Conservation (phyloP, 2,888 invertebrate species). For the Liopterus haemorrhoidalis region DNA sequence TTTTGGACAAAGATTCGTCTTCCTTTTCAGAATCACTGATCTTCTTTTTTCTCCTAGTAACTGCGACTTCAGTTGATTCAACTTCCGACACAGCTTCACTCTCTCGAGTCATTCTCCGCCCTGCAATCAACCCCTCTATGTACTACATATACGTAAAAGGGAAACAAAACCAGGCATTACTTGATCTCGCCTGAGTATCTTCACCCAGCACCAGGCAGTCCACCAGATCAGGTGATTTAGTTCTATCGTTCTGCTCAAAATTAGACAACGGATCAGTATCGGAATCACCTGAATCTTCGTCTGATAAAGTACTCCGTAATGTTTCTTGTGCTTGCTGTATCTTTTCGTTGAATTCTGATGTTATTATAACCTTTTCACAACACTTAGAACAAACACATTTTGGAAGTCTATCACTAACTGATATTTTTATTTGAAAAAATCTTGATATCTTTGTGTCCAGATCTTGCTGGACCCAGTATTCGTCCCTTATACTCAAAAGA, state of each 20-base stretch:
- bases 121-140: not conserved
- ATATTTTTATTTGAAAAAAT: constrained; percentile 43
- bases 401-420: constrained; percentile 39
- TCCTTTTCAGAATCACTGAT: constrained; percentile 10
- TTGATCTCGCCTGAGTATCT: too few relatives aligned
- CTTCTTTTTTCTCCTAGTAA: constrained; percentile 10
- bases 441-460: constrained; percentile 39
- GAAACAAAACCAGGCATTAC: too few relatives aligned
- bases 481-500: constrained; percentile 38
- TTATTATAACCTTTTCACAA: constrained; percentile 41
- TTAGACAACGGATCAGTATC: too few relatives aligned
- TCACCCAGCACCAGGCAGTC: too few relatives aligned
- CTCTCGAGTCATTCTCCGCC: constrained; percentile 9
- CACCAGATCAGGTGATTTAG: too few relatives aligned
- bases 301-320: constrained; percentile 24
- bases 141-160: too few relatives aligned
- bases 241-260: too few relatives aligned
- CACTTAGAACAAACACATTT: constrained; percentile 41
- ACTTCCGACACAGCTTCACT: not conserved
- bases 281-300: constrained; percentile 5
- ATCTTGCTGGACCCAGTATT: constrained; percentile 32
- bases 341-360: constrained; percentile 42
- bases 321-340: constrained; percentile 44
- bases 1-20: constrained; percentile 2
- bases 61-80: not conserved